Base-by-base conservation (phyloP, 2,797 vertebrate species). In the Phoeniculus purpureus region DNA sequence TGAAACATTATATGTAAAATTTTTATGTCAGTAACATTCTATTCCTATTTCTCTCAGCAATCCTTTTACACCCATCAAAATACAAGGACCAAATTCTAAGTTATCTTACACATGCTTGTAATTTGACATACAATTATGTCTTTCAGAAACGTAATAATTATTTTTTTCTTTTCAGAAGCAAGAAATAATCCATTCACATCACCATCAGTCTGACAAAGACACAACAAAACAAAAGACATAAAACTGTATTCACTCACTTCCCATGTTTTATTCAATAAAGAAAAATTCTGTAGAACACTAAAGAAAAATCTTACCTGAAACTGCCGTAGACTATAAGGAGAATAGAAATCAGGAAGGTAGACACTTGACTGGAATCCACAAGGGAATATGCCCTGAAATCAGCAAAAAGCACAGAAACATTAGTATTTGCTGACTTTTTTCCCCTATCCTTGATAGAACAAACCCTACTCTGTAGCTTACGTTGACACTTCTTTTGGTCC, bases 281-380 rank as follows among this genome's bases (percentile, higher is more conserved):
- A 82, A 80, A 64, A 55, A 66, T 23, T 73, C n/a, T 80, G 48
- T 3, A 73, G 75, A 75, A 61, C 18, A 34, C 75, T 84, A 40
- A 66, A 78, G 48, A 92, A 90, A 40, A 77, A 16, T 93, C 98
- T 98, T 97, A 99, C 99, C 99, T 99, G 98, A 99, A 99, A 97
- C 99, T 99, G 96, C 99, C 99, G 26, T 99, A 99, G 92, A 99
- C 99, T 88, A 99, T 99, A 94, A 99, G 99, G 40, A 99, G 99
- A 97, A 99, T 99, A 95, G 99, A 99, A 97, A 99, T 99, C 96
- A 99, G 98, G 97, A 99, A 99, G 87, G 99, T 99, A 93, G 99
- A 99, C 96, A 99, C 99, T 98, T 99, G 99, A 97, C 99, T 99
- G 97, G 99, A 99, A 98, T 99, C 99, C 96, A 99, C 98, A 95